Conservation (phyloP, 2,888 invertebrate genomes). For the Oxystoma pomonae region DNA sequence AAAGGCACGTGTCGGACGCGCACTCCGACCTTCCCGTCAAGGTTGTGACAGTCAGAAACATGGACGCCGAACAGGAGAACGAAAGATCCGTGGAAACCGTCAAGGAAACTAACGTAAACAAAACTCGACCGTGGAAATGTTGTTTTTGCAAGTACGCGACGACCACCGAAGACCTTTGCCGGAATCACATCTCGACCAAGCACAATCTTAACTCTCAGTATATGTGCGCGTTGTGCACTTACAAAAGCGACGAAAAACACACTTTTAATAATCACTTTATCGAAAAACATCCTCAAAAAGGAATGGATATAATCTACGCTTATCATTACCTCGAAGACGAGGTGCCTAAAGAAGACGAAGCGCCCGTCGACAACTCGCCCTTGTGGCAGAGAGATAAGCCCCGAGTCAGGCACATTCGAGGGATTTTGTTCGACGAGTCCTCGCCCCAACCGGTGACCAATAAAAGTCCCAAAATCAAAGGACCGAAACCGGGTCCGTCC, state of each 20-base stretch:
- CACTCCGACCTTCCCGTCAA: conserved; percentile 53
- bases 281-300: conserved; percentile 53
- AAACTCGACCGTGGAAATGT: conserved; percentile 66
- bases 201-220: conserved; percentile 67
- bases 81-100: conserved; percentile 22
- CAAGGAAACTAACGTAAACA: conserved; percentile 46
- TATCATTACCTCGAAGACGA: conserved; percentile 55
- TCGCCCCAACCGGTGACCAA: conserved; percentile 26
- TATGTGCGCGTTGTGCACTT: conserved; percentile 66
- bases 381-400: conserved; percentile 59
- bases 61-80: conserved; percentile 37
- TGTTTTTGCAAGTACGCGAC: conserved; percentile 62
- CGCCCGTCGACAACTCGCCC: conserved; percentile 52
- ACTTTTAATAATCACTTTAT: conserved; percentile 59
- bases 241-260: conserved; percentile 52
- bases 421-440: conserved; percentile 54
- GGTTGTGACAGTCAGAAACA: conserved; percentile 33
- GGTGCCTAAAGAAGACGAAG: conserved; percentile 27
- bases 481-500: conserved; percentile 1
- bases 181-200: conserved; percentile 53
- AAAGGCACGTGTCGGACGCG: conserved; percentile 61
- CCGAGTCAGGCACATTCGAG: conserved; percentile 51
- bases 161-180: conserved; percentile 56
- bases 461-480: conserved; percentile 24
- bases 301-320: conserved; percentile 49